A percentile compares a stretch with the other conserved stretches of the same genome.
These are phyloP conservation scores for Drosophila fuyamai DNA, from an alignment of 1,140 invertebrate genomes.

Conservation along the genomic window DNA sequence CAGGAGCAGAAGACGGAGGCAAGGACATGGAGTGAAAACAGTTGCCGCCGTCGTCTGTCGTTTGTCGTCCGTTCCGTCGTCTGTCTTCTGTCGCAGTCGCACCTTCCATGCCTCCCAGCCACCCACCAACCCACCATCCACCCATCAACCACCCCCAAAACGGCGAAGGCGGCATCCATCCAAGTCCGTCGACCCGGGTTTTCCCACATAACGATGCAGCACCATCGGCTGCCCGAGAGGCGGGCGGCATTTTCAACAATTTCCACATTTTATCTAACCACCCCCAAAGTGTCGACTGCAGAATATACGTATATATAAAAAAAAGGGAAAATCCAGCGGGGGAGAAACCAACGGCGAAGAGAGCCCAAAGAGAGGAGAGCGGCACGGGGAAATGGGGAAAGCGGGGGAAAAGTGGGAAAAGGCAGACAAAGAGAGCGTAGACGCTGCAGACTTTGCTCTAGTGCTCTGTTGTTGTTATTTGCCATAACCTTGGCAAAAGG, in stretches of 20 bases:
- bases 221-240: constrained; percentile 51
- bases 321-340: constrained; percentile 73
- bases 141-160: constrained; percentile 71
- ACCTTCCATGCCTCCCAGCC: constrained; percentile 52
- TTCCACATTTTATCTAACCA: constrained; percentile 83
- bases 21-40: constrained; percentile 70
- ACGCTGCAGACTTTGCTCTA: constrained; percentile 54
- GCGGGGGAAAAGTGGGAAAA: constrained; percentile 16
- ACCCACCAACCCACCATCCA: constrained; percentile 8
- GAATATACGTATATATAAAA: constrained; percentile 47
- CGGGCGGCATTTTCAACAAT: constrained; percentile 79
- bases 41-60: constrained; percentile 58
- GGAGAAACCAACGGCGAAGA: constrained; percentile 33
- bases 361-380: constrained; percentile 13
- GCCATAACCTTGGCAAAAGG: constrained; percentile 61
- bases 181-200: constrained; percentile 77
- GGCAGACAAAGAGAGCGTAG: constrained; percentile 42
- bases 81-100: constrained; percentile 45
- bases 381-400: constrained; percentile 14
- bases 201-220: constrained; percentile 78
- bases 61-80: constrained; percentile 56
- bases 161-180: constrained; percentile 49
- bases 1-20: constrained; percentile 37
- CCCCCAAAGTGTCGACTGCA: constrained; percentile 80
- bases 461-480: constrained; percentile 50